Base-by-base conservation (phyloP, 2,888 invertebrate species). In the Mystacides longicornis region DNA sequence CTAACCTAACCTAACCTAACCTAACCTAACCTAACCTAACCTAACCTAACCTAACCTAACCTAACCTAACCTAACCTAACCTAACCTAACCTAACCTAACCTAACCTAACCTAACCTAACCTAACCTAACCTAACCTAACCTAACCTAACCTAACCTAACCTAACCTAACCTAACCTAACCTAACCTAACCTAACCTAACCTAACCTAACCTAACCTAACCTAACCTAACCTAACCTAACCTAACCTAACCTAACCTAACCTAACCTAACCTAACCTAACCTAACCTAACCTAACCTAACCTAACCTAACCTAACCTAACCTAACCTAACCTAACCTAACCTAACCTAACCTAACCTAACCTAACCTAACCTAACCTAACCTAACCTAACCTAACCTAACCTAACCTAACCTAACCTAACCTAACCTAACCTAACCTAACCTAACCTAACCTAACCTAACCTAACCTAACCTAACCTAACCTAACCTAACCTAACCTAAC, bases 241-340 rank as follows among this genome's bases (percentile, higher is more conserved):
- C 60, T 60, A 62, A 63, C 62, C 55, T 62, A 61, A 62, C 61
- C 59, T 49, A 60, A 63, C 61, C 60, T 54, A 61, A n/a, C n/a
- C n/a, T n/a, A n/a, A n/a, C n/a, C n/a, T n/a, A n/a, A n/a, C n/a
- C n/a, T n/a, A n/a, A n/a, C n/a, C n/a, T n/a, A 52, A 60, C 57
- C 57, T 57, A 57, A 57, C 59, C 59, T 60, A 60, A 60, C 60
- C 59, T 57, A 55, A 60, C 60, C 60, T 54, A 60, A 60, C 57
- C 60, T 60, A 54, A 51, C 59, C 51, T 48, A 48, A 48, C 48
- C 48, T 48, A 48, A 48, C 48, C 48, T 48, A 48, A 48, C 48
- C 22, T 21, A 31, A 31, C 31, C 31, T 31, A 31, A 31, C 31
- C 31, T 31, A 31, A 48, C 48, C 48, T 48, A 48, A 48, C 48